Evolutionary conservation across 1,140 invertebrate genomes (phyloP), one percentile per base, ranked within the genome.

Genomic region (Agrilus planipennis): DNA sequence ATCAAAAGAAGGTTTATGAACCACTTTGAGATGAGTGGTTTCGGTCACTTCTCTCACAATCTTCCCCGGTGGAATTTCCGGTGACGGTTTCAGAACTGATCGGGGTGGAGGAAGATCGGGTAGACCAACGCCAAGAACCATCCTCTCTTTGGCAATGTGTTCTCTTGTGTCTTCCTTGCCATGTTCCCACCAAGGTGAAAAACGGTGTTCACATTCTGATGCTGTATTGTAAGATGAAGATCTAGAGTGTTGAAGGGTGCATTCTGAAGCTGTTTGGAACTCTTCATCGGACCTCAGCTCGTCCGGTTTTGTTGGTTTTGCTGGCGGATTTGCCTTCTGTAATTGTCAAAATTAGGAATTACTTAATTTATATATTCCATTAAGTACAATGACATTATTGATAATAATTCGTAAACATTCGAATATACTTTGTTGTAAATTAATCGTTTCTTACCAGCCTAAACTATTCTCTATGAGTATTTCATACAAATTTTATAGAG

Each of bases 181-280:
- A 50, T 47, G 57, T 34, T 71, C 68, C 66, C 67, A 69, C 52
- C 71, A 72, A 19, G 68, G 69, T 1, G 68, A 64, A 35, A 64
- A 65, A 5, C 60, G 60, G 23, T 63, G 60, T 35, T 77, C 75
- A 39, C 69, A 73, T 44, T 79, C 77, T 10, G 75, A 78, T 1
- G 75, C 74, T 2, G 75, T 77, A 35, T 76, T 72, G 49, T 77
- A 78, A 0, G 74, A 75, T 21, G 75, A 78, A 12, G 75, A 77
- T 28, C 73, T 56, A 5, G 76, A 78, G 44, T 74, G 70, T 16
- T 73, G 70, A 17, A 74, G 70, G 6, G 77, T 77, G 44, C 73
- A 75, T 48, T 81, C 77, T 1, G 77, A 79, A n/a, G 77, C 77
- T 4, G 77, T 79, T 18, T 70, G 52, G 62, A 76, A 81, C 47